These are phyloP conservation scores for Anisognathus igniventris DNA, from an alignment of 2,797 vertebrate genomes.

Conservation along the genomic window DNA sequence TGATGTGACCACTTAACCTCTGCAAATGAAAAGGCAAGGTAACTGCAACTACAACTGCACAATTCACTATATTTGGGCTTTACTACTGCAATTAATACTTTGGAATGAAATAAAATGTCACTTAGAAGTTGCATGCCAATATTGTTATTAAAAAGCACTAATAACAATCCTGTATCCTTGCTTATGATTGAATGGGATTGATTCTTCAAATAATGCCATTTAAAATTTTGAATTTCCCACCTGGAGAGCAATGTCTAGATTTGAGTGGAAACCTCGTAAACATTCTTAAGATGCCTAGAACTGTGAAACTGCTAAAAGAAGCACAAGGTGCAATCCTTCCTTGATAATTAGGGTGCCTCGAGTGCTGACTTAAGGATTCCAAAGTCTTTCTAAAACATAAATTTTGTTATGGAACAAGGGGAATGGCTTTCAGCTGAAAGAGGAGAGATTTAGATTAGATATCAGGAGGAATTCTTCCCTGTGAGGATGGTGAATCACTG, in stretches of 20 bases:
- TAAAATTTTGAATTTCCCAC: not conserved
- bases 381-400: not conserved
- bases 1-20: not conserved
- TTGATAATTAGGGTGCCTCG: fast-evolving
- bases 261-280: not conserved
- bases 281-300: not conserved
- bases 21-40: not conserved
- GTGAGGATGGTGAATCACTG: not conserved
- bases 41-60: not conserved
- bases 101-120: not conserved
- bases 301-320: not conserved
- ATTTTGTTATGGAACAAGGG: not conserved
- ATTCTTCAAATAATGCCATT: not conserved
- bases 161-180: not conserved
- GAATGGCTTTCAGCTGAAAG: not conserved
- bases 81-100: not conserved
- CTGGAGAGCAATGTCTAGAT: not conserved
- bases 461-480: not conserved
- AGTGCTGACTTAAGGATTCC: not conserved
- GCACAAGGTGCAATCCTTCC: not conserved
- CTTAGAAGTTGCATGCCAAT: not conserved
- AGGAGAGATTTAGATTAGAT: not conserved
- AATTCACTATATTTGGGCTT: not conserved
- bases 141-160: not conserved
- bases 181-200: not conserved